Evolutionary conservation across 2,113 vertebrate genomes (phyloP).

Genomic region (Hylia prasina): DNA sequence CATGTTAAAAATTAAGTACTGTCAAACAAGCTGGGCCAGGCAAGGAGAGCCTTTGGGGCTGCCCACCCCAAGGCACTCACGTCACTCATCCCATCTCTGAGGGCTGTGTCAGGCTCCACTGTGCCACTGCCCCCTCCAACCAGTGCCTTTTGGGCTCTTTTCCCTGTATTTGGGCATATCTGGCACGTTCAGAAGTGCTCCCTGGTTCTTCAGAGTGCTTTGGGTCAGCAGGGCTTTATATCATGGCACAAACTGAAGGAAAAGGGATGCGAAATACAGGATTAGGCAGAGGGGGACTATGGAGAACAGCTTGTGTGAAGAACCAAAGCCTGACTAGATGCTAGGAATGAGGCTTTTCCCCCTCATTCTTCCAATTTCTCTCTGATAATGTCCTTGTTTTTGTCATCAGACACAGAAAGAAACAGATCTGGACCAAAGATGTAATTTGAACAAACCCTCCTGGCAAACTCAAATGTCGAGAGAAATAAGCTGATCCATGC

Average conservation of each 20-base stretch:
- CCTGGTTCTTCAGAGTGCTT: not conserved
- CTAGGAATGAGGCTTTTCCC: not conserved
- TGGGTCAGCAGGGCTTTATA: not conserved
- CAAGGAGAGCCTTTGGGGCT: not conserved
- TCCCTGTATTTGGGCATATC: not conserved
- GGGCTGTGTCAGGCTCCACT: not conserved
- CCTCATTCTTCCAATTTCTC: not conserved
- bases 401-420: not conserved
- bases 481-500: not conserved
- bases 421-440: not conserved
- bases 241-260: not conserved
- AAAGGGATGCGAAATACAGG: not conserved
- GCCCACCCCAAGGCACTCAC: not conserved
- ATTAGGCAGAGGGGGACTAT: not conserved
- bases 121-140: not conserved
- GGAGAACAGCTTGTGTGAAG: not conserved
- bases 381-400: not conserved
- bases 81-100: not conserved
- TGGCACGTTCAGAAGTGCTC: not conserved
- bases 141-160: not conserved
- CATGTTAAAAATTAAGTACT: slow-evolving; percentile 64
- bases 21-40: not conserved
- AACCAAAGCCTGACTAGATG: not conserved
- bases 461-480: not conserved
- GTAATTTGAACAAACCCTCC: not conserved